Evolutionary conservation across 2,888 invertebrate species (phyloP).

Genomic region (Ganaspis brasiliensis): DNA sequence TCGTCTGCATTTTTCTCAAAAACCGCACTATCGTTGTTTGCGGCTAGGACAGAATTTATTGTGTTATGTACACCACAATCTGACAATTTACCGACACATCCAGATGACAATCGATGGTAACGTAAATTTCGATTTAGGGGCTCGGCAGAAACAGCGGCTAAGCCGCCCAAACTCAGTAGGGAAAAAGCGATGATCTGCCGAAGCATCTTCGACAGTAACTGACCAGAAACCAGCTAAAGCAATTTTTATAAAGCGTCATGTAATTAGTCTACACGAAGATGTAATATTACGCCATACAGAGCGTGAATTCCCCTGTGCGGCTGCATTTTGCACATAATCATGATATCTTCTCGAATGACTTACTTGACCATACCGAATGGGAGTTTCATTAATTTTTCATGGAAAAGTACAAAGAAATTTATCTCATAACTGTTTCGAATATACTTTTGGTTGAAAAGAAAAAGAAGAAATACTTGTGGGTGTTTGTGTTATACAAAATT

Average conservation of each 20-base stretch:
- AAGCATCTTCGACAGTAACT: slow-evolving; percentile 76
- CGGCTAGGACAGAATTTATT: slow-evolving; percentile 14
- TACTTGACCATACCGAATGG: slow-evolving; percentile 61
- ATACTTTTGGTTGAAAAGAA: neutral
- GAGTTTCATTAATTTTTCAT: slow-evolving; percentile 15
- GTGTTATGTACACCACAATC: neutral
- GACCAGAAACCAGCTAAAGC: slow-evolving; percentile 60
- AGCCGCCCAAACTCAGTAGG: slow-evolving; percentile 59
- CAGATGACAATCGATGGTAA: slow-evolving; percentile 13
- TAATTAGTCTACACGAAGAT: slow-evolving; percentile 64
- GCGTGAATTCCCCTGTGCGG: slow-evolving; percentile 78
- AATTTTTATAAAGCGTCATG: slow-evolving; percentile 74
- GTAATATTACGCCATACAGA: slow-evolving; percentile 77
- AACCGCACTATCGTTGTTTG: slow-evolving; percentile 16
- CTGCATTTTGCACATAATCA: slow-evolving; percentile 68
- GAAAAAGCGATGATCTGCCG: slow-evolving; percentile 69
- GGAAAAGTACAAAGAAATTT: slow-evolving; percentile 5
- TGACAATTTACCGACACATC: slow-evolving; percentile 20
- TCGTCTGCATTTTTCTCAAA: slow-evolving; percentile 9
- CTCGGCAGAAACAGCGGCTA: slow-evolving; percentile 55
- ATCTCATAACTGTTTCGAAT: slow-evolving; percentile 2
- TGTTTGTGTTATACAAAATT: too few relatives aligned
- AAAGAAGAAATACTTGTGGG: neutral
- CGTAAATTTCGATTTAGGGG: slow-evolving; percentile 49
- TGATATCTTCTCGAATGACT: slow-evolving; percentile 66